Evolutionary conservation across 2,888 invertebrate species (phyloP).

Genomic region (Cistogaster globosa): DNA sequence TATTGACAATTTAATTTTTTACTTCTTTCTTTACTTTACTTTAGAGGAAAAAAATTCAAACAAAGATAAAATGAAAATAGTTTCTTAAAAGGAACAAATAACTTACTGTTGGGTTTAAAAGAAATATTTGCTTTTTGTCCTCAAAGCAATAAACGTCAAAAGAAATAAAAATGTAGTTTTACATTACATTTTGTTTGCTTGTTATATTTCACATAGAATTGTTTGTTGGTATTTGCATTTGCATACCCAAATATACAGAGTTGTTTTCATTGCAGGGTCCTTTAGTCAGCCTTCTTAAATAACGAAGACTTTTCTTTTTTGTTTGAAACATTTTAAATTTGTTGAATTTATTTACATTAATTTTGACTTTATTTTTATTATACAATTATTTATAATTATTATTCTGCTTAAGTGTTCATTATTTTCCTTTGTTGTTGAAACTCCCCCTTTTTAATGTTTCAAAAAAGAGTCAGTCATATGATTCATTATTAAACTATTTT

Average conservation of each 20-base stretch:
- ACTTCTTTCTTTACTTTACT: conserved; percentile 6
- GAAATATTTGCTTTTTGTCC: conserved; percentile 15
- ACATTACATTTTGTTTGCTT: conserved; percentile 39
- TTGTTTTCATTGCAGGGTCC: neutral
- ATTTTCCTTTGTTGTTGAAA: conserved; percentile 12
- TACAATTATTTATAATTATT: neutral
- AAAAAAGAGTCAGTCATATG: conserved; percentile 17
- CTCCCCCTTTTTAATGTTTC: conserved; percentile 26
- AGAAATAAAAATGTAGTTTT: neutral
- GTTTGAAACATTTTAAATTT: too few relatives aligned
- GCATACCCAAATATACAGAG: neutral
- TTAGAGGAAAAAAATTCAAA: conserved; percentile 21
- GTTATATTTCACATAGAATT: conserved; percentile 57
- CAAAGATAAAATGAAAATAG: conserved; percentile 17
- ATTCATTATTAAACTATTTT: conserved; percentile 59
- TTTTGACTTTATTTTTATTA: too few relatives aligned
- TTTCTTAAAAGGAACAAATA: conserved; percentile 39
- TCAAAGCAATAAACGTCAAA: neutral
- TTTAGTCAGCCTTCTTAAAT: too few relatives aligned
- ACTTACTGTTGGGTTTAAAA: conserved; percentile 49
- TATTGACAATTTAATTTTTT: conserved; percentile 47
- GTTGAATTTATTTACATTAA: too few relatives aligned
- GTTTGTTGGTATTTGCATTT: conserved; percentile 38
- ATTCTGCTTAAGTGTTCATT: neutral
- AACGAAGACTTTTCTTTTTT: too few relatives aligned